Percentiles rank a stretch among this genome's conserved stretches.
Conservation (phyloP, 2,113 vertebrate genomes). For the Scartelaos histophorus region DNA sequence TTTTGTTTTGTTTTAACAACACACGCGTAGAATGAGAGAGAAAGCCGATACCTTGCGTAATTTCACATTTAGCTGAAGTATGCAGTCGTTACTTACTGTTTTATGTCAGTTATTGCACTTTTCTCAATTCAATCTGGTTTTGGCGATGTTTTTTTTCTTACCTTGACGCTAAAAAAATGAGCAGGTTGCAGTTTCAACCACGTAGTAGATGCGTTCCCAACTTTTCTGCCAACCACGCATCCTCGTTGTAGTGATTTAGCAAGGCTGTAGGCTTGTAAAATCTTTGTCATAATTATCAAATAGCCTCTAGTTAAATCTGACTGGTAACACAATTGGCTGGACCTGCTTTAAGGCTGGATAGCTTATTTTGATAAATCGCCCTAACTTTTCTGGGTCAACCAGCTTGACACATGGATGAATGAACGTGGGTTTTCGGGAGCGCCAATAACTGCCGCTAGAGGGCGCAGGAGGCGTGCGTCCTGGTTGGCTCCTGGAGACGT, state of each 20-base stretch:
- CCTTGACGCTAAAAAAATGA: conserved; percentile 82
- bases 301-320: neutral
- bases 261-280: conserved; percentile 82
- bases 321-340: neutral
- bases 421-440: neutral
- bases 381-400: neutral
- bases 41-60: rapidly evolving
- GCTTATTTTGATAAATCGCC: neutral
- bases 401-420: neutral
- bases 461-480: neutral
- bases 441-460: neutral
- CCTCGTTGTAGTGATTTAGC: conserved; percentile 78
- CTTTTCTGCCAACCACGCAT: conserved; percentile 63
- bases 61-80: rapidly evolving
- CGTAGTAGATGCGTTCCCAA: conserved; percentile 52
- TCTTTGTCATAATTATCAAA: conserved; percentile 78
- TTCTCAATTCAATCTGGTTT: neutral
- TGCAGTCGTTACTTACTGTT: neutral
- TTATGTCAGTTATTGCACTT: neutral
- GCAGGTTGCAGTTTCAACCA: conserved; percentile 68
- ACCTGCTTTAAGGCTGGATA: neutral
- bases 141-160: conserved; percentile 61
- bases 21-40: neutral
- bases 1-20: rapidly evolving
- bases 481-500: conserved; percentile 30